phyloP scores from a whole-genome alignment of 2,888 invertebrate species.

The Orgyia antiqua region DNA sequence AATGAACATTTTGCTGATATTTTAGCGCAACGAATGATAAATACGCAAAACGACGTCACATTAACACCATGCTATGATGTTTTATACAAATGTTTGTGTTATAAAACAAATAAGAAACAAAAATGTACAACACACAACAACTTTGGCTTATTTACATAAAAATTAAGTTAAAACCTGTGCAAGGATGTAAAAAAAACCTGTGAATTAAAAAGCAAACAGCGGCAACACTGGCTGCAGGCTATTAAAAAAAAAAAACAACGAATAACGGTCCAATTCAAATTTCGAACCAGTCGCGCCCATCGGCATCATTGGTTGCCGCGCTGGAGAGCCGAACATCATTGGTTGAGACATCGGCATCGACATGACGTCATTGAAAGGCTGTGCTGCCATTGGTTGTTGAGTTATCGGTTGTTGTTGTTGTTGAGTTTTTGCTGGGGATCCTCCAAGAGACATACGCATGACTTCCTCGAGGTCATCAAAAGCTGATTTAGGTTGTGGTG shows the following conservation, averaged over 20 bases:
- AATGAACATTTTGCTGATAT: no score
- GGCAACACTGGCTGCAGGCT: conserved; percentile 29
- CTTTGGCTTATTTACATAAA: conserved; percentile 26
- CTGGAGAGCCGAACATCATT: conserved; percentile 67
- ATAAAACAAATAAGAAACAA: conserved; percentile 10
- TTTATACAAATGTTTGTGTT: no score
- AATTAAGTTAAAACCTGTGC: conserved; percentile 26
- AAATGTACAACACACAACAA: conserved; percentile 8
- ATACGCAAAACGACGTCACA: neutral
- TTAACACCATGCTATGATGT: conserved; percentile 13
- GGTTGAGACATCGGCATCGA: conserved; percentile 56
- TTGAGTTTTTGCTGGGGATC: conserved; percentile 71
- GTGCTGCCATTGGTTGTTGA: conserved; percentile 58
- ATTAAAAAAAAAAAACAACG: conserved; percentile 31
- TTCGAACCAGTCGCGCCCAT: conserved; percentile 68
- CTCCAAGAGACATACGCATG: conserved; percentile 82
- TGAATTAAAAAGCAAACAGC: conserved; percentile 23
- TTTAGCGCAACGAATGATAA: no score
- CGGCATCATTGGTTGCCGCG: conserved; percentile 65
- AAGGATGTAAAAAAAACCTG: conserved; percentile 18
- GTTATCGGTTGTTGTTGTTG: conserved; percentile 54
- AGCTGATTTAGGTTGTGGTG: conserved; percentile 77
- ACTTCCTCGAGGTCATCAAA: conserved; percentile 84
- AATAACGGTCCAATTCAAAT: conserved; percentile 42
- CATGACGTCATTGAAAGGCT: conserved; percentile 60